Evolutionary conservation across 2,797 vertebrate genomes (phyloP).

Genomic region (Sebastolobus alascanus): DNA sequence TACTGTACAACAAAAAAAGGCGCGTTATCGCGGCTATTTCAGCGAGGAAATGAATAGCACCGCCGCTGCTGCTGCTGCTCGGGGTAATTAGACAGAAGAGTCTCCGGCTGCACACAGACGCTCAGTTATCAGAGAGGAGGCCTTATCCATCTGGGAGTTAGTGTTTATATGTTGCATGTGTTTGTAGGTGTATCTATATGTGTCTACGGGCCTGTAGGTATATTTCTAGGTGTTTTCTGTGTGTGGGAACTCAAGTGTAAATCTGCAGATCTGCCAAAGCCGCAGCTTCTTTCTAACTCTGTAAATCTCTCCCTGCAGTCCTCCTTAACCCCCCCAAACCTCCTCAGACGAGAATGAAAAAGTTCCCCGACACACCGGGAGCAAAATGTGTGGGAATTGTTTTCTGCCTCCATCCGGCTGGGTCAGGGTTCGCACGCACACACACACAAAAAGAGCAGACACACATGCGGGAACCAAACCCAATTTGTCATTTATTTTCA

Average conservation of each 20-base stretch:
- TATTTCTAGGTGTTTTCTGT: conserved; percentile 2
- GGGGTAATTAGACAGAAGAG: conserved; percentile 80
- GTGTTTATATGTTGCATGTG: conserved; percentile 8
- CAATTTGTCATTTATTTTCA: conserved; percentile 97
- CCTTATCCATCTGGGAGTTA: conserved; percentile 76
- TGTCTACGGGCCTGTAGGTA: conserved; percentile 32
- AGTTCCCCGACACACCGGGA: conserved; percentile 11
- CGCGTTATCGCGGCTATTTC: conserved; percentile 76
- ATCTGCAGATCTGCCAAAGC: conserved; percentile 27
- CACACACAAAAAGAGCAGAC: conserved; percentile 80
- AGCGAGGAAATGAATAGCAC: conserved; percentile 80
- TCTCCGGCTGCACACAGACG: conserved; percentile 60
- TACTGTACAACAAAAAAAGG: conserved; percentile 77
- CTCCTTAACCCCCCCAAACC: conserved; percentile 54
- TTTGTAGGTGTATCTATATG: background rate
- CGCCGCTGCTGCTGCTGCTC: conserved; percentile 31
- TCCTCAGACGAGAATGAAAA: conserved; percentile 52
- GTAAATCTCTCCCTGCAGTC: conserved; percentile 48
- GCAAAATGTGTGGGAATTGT: conserved; percentile 56
- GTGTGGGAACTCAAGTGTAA: conserved; percentile 19
- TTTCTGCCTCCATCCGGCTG: conserved; percentile 35
- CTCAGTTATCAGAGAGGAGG: conserved; percentile 65
- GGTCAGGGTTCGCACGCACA: conserved; percentile 44
- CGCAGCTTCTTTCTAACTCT: conserved; percentile 32
- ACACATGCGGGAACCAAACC: conserved; percentile 85